Evolutionary conservation across 2,113 vertebrate genomes (phyloP).

Genomic region (Mungos mungo): DNA sequence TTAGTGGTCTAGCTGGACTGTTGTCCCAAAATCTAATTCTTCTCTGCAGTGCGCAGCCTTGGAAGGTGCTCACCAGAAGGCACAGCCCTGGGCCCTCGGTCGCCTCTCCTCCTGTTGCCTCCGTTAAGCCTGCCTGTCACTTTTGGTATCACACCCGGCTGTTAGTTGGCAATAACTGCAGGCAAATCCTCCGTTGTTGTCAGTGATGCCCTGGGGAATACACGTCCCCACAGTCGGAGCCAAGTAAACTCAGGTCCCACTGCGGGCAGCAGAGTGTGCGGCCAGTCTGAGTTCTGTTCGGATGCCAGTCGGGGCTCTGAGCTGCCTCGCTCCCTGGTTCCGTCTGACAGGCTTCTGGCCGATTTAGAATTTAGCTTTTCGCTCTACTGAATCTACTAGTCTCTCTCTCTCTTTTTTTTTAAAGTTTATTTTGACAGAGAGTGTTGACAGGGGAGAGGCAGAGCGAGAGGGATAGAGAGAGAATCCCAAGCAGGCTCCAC

Average conservation of each 20-base stretch:
- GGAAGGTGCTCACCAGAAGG: neutral
- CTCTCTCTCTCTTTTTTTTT: neutral
- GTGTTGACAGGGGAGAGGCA: too few relatives aligned
- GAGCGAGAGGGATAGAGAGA: too few relatives aligned
- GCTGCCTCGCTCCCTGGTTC: neutral
- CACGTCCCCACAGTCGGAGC: neutral
- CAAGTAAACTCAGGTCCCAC: neutral
- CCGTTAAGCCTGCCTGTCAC: neutral
- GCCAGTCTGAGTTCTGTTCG: neutral
- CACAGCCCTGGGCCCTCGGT: neutral
- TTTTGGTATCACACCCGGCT: neutral
- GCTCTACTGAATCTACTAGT: neutral
- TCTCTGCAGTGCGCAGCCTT: neutral
- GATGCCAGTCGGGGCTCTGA: neutral
- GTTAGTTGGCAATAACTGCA: neutral
- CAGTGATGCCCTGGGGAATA: too few relatives aligned
- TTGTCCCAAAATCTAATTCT: neutral
- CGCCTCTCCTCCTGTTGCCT: neutral
- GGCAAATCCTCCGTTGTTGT: neutral
- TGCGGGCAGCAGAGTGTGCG: neutral
- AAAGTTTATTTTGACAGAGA: too few relatives aligned
- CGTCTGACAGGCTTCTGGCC: neutral
- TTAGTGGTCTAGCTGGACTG: neutral
- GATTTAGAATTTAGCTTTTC: neutral
- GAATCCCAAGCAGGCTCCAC: too few relatives aligned